Evolutionary conservation across 53 echinoderm and acorn worm genomes (phyloP), one percentile per base, ranked within the genome.

Genomic region (Mesocentrotus franciscanus): DNA sequence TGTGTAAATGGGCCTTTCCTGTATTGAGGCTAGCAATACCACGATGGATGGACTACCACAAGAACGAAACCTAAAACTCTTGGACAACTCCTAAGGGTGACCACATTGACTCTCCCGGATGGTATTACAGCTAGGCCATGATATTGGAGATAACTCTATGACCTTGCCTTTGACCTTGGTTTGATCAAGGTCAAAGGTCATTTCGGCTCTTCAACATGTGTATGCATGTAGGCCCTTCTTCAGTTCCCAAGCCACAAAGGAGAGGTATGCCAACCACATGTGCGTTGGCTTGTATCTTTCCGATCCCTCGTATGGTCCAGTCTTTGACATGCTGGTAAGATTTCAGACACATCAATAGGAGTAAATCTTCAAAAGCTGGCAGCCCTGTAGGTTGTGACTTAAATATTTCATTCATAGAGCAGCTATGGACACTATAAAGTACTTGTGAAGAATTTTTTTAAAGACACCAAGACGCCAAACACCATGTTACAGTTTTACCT

Each of bases 171-270:
- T 90, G 90, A 90, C 90, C 90, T 90, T 60, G 90, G 90, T 58
- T 60, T 58, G 90, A 58, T 90, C 90, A 90, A 60, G 90, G 90
- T 90, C 60, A 90, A 90, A 90, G 90, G 90, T 90, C 90, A 60
- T 16, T 16, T 34, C 8, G 42, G 81, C 42, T 22, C 42, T 81
- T 7, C 22, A 81, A 42, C 22, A 42, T 81, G 81, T 18, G 81
- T 13, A 18, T 36, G 42, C 8, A 42, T 42, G 20, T 17, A 81
- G 18, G 64, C 20, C 64, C 64, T 64, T 18, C 20, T 4, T 81
- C 9, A 1, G 12, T 17, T 42, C 42, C 20, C 20, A 81, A 81
- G 42, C 36, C 42, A 42, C 20, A 9, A 14, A 76, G 32, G 30
- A 42, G 20, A 18, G 64, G 81, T 20, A 81, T 81, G 81, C 81